Conservation (phyloP, 1,140 invertebrate genomes). For the Drusus annulatus region DNA sequence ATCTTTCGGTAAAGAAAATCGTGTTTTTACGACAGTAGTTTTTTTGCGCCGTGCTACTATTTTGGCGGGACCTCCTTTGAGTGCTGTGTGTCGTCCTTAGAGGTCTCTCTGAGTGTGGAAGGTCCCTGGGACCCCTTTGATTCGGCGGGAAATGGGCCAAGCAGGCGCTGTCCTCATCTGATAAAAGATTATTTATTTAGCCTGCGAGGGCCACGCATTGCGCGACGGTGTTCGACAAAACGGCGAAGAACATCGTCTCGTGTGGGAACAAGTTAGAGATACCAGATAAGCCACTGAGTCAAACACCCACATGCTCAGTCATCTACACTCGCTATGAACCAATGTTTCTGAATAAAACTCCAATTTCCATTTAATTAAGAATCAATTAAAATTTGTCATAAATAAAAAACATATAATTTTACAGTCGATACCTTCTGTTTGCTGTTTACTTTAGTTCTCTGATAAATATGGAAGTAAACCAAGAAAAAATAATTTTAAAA, state of each 20-base stretch:
- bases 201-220: slow-evolving; percentile 7
- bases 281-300: slow-evolving; percentile 3
- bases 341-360: too few relatives aligned
- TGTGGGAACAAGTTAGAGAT: slow-evolving; percentile 21
- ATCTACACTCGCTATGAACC: too few relatives aligned
- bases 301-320: not conserved
- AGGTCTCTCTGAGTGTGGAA: not conserved
- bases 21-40: not conserved
- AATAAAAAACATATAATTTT: too few relatives aligned
- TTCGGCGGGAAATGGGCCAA: slow-evolving; percentile 6
- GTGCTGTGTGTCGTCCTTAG: not conserved
- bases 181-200: slow-evolving; percentile 39
- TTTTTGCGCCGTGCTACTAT: not conserved
- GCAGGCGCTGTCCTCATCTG: slow-evolving; percentile 24
- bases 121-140: slow-evolving; percentile 11
- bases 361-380: too few relatives aligned
- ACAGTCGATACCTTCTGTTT: too few relatives aligned
- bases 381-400: too few relatives aligned
- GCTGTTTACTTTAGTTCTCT: too few relatives aligned
- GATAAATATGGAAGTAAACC: too few relatives aligned
- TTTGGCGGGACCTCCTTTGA: slow-evolving; percentile 14
- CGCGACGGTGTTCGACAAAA: slow-evolving; percentile 28
- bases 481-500: too few relatives aligned
- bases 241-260: slow-evolving; percentile 25
- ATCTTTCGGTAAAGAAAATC: not conserved